phyloP scores from a whole-genome alignment of 2,113 vertebrate genomes.

The Gopherus evgoodei region DNA sequence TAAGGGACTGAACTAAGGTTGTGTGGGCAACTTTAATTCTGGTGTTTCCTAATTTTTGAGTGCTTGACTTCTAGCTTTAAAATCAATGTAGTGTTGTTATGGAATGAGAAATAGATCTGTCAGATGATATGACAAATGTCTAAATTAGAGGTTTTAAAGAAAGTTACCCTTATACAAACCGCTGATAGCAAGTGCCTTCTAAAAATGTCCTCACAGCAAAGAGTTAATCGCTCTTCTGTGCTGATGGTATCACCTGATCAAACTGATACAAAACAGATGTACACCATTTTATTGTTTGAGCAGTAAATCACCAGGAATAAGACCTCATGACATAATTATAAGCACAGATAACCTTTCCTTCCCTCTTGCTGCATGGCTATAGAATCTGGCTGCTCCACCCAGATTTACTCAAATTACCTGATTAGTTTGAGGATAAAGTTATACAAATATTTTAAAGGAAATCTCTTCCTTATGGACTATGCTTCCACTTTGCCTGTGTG shows the following conservation, averaged over 20 bases:
- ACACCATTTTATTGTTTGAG: neutral
- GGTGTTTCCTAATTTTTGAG: neutral
- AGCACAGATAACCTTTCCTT: neutral
- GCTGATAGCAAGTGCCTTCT: neutral
- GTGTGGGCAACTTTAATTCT: fast-evolving
- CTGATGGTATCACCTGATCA: neutral
- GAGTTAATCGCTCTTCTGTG: neutral
- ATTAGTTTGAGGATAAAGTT: neutral
- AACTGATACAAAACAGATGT: neutral
- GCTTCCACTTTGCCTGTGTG: neutral
- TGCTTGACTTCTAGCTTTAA: neutral
- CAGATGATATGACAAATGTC: neutral
- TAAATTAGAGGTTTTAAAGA: neutral
- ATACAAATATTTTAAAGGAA: fast-evolving
- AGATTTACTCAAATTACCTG: neutral
- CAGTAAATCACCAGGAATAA: neutral
- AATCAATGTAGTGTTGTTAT: neutral
- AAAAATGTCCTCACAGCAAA: neutral
- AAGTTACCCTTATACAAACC: neutral
- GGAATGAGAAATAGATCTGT: neutral
- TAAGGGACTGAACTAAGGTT: neutral
- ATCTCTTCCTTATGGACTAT: neutral
- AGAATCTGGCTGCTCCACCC: neutral
- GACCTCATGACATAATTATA: neutral
- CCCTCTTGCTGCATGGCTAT: neutral